Conservation (phyloP, 2,797 vertebrate species). For the Bothrops alternatus region DNA sequence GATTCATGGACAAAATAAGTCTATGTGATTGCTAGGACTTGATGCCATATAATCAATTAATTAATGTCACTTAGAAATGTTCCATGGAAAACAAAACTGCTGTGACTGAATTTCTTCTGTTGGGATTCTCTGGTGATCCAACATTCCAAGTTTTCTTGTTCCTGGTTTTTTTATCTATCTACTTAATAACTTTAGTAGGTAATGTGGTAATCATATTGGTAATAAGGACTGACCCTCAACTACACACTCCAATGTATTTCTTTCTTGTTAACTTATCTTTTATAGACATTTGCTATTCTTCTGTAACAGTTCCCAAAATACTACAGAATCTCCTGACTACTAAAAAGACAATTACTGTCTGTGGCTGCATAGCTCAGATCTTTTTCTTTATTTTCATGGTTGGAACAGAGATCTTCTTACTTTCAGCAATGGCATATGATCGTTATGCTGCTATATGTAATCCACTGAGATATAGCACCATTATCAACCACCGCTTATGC, state of each 20-base stretch:
- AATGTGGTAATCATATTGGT: slow-evolving; percentile 51
- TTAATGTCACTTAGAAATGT: background rate
- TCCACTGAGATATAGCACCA: slow-evolving; percentile 45
- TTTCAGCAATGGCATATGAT: slow-evolving; percentile 58
- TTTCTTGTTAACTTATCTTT: slow-evolving; percentile 56
- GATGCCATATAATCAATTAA: background rate
- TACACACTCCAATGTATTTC: slow-evolving; percentile 59
- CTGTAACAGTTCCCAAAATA: slow-evolving; percentile 56
- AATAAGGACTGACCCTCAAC: slow-evolving; percentile 22
- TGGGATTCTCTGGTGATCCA: slow-evolving; percentile 52
- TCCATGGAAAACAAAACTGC: slow-evolving; percentile 36
- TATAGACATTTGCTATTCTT: slow-evolving; percentile 53
- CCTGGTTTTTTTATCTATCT: slow-evolving; percentile 47
- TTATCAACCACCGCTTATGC: slow-evolving; percentile 46
- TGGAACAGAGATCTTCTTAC: slow-evolving; percentile 55
- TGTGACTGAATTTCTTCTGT: slow-evolving; percentile 49
- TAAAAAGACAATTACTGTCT: slow-evolving; percentile 49
- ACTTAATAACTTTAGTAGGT: slow-evolving; percentile 25
- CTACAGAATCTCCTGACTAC: slow-evolving; percentile 46
- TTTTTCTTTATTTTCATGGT: slow-evolving; percentile 59
- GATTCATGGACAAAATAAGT: background rate
- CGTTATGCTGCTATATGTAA: slow-evolving; percentile 50
- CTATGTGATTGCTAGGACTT: background rate
- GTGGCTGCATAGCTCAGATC: slow-evolving; percentile 54
- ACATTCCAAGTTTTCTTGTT: slow-evolving; percentile 37